Evolutionary conservation across 37 sponge, comb jelly and placozoan species (phyloP).

Genomic region (Hexactinellida sp.): DNA sequence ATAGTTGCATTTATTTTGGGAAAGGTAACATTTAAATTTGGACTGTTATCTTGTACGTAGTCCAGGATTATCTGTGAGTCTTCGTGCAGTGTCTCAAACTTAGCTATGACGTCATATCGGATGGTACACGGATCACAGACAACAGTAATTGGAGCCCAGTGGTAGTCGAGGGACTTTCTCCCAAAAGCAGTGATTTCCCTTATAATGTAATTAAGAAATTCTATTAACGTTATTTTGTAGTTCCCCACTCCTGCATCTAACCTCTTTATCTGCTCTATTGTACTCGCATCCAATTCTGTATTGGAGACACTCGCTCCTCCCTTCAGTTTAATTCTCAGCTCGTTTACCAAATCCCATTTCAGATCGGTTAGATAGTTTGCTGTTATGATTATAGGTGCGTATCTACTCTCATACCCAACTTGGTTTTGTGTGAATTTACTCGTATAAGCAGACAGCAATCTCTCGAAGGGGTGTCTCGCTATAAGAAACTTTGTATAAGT

Average conservation of each 20-base stretch:
- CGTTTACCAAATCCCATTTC: not conserved
- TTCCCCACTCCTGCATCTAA: not conserved
- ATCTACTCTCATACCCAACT: not conserved
- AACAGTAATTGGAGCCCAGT: not conserved
- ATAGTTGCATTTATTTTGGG: not conserved
- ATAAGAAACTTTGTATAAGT: not conserved
- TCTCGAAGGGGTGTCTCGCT: not conserved
- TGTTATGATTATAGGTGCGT: not conserved
- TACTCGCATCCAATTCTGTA: not conserved
- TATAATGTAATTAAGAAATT: conserved; percentile 1
- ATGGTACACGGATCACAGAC: not conserved
- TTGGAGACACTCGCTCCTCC: not conserved
- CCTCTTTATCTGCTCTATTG: not conserved
- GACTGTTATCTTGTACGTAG: not conserved
- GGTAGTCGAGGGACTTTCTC: not conserved
- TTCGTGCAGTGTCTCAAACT: not conserved
- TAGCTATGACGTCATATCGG: not conserved
- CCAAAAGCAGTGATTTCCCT: not conserved
- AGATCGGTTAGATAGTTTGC: not conserved
- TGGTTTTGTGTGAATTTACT: not conserved
- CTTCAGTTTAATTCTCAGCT: not conserved
- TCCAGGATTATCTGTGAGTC: not conserved
- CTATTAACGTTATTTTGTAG: not conserved
- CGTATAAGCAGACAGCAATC: not conserved
- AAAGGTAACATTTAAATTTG: not conserved